Conservation (phyloP, 2,888 invertebrate genomes). For the Lasioglossum villosulum region DNA sequence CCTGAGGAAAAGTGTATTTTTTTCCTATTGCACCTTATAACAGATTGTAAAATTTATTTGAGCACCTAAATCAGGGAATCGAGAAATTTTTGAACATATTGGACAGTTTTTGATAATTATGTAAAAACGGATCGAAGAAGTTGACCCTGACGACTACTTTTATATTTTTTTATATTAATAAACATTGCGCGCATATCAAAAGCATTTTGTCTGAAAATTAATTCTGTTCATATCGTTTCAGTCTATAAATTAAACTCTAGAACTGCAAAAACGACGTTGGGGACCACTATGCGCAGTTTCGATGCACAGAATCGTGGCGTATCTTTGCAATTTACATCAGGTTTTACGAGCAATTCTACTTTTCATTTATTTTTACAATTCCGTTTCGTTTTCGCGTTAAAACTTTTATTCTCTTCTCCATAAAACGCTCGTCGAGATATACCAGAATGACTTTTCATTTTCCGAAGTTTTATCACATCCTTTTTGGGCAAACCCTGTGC, state of each 20-base stretch:
- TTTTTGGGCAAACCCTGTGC: background rate
- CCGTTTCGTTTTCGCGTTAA: constrained; percentile 4
- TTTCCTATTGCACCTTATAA: background rate
- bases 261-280: constrained; percentile 1
- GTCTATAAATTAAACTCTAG: background rate
- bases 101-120: background rate
- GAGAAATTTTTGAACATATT: background rate
- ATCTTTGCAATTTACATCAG: background rate
- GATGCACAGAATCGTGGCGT: background rate
- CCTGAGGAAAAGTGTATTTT: background rate
- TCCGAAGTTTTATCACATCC: background rate
- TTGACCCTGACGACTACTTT: background rate
- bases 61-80: background rate
- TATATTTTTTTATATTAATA: background rate
- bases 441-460: background rate
- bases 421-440: background rate
- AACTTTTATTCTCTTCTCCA: background rate
- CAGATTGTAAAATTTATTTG: too few species aligned
- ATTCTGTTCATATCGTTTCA: background rate
- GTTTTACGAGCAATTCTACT: background rate
- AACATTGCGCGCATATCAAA: background rate
- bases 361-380: constrained; percentile 10
- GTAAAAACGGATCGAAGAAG: background rate
- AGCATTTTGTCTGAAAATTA: background rate
- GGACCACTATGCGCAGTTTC: background rate